Evolutionary conservation across 1,140 invertebrate species (phyloP), one percentile per base, ranked within the genome.

Genomic region (Drosophila parabipectinata): DNA sequence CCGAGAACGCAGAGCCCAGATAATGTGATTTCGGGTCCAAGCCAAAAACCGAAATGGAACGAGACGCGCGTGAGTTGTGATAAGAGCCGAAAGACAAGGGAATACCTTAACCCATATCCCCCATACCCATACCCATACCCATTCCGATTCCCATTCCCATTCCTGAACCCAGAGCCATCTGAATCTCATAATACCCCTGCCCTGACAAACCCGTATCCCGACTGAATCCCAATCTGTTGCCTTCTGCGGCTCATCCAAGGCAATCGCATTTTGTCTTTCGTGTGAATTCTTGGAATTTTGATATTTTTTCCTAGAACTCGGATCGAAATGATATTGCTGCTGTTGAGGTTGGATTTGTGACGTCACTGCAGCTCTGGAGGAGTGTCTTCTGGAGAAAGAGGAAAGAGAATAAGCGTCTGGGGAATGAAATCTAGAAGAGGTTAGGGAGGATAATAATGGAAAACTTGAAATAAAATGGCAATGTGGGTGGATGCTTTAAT

Each of bases 221-320:
- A 18, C 41, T 9, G 7, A 28, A 9, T 34, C 9, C 15, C 44
- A 28, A n/a, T 34, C 9, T 26, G 37, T 53, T 8, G 50, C 48
- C 6, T 26, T 51, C 21, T 48, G 54, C 53, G 52, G 67, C 57
- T 71, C 48, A 39, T 50, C 55, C 44, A 58, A 48, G 37, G 62
- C 79, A 83, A 79, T 87, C 80, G 73, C 85, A 72, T 80, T 91
- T 87, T 83, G 83, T 87, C 69, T 87, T 84, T 72, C 81, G 83
- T 87, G 82, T 87, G 82, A 87, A 81, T 91, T 91, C 90, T 78
- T 72, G 84, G 90, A 91, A 91, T 91, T 91, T 91, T 53, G 78
- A 80, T 84, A 85, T 67, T 62, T 88, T 90, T 91, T 91, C 90
- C 90, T 91, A 91, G 90, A 91, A 91, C 62, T 78, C 63, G 44